Percentiles rank a stretch among this genome's conserved stretches.
Evolutionary conservation across 1,140 invertebrate genomes (phyloP).

Genomic region (Bombus pyrosoma): DNA sequence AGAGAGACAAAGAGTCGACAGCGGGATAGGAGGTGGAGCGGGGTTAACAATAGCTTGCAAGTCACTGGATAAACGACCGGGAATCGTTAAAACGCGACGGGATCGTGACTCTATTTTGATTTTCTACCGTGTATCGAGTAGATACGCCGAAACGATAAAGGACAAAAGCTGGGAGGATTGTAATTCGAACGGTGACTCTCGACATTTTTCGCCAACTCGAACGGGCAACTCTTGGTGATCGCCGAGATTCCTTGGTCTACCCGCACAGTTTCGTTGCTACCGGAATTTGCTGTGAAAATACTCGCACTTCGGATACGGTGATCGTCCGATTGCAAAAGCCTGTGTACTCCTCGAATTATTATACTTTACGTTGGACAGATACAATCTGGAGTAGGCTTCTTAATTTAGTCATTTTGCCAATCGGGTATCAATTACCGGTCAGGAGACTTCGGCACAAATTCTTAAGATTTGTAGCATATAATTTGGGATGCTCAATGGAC

Average conservation of each 20-base stretch:
- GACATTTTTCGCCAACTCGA: conserved; percentile 37
- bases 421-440: conserved; percentile 40
- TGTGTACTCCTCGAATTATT: neutral
- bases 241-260: neutral
- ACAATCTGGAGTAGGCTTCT: conserved; percentile 23
- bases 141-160: conserved; percentile 56
- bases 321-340: conserved; percentile 9
- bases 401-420: conserved; percentile 50
- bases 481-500: conserved; percentile 40
- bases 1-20: conserved; percentile 32
- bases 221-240: neutral
- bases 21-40: conserved; percentile 54
- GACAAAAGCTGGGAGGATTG: conserved; percentile 54
- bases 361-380: conserved; percentile 7
- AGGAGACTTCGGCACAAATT: conserved; percentile 5
- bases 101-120: conserved; percentile 77
- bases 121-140: conserved; percentile 62
- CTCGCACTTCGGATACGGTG: neutral
- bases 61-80: conserved; percentile 83
- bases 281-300: conserved; percentile 13
- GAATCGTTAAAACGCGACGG: conserved; percentile 80
- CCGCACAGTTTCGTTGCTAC: neutral
- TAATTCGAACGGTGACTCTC: conserved; percentile 63
- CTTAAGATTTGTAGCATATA: conserved; percentile 33
- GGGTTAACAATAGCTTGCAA: conserved; percentile 81